Evolutionary conservation across 2,113 vertebrate genomes (phyloP), one percentile per base, ranked within the genome.

Genomic region (Mirza zaza): DNA sequence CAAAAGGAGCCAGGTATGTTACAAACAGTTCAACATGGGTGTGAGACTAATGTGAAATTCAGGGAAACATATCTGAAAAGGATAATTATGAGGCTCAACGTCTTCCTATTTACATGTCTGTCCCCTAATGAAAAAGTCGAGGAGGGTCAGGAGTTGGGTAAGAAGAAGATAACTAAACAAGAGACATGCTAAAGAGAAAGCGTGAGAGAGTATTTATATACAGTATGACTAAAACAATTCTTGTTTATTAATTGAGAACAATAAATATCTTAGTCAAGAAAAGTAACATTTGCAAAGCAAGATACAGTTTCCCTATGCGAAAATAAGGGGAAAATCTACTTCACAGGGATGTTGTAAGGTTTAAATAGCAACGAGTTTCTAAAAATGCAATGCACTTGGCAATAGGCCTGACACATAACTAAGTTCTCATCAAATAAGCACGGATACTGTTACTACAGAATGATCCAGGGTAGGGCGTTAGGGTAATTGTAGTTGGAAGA

Each of bases 121-220:
- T 86, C 52, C 9, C 25, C 36, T 92, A 95, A 45, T 65, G 52
- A 79, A 96, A 94, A 95, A 79, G 21, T 81, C 45, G 55, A 76
- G 92, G 34, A 80, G 27, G 0, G 13, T 68, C 23, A 81, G 76
- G 61, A 87, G 45, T 73, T 71, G 39, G 32, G 8, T 18, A 76
- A 81, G 36, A 93, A 80, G 39, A 27, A 90, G 23, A 61, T 23
- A 36, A 39, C 83, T 90, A 45, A 89, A 48, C 36, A 81, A 67
- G 52, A 90, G 50, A 63, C 18, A 50, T 77, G 45, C 5, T 18
- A 93, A 39, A 94, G 25, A 61, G 67, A 39, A 52, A 88, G 75
- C 42, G 23, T 77, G 4, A 52, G 88, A 70, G 65, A 59, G 17
- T 23, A 39, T 42, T 83, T 91, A 52, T 75, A 68, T 88, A 45